Base-by-base conservation (phyloP, 2,113 vertebrate genomes). In the Emydocephalus ijimae region DNA sequence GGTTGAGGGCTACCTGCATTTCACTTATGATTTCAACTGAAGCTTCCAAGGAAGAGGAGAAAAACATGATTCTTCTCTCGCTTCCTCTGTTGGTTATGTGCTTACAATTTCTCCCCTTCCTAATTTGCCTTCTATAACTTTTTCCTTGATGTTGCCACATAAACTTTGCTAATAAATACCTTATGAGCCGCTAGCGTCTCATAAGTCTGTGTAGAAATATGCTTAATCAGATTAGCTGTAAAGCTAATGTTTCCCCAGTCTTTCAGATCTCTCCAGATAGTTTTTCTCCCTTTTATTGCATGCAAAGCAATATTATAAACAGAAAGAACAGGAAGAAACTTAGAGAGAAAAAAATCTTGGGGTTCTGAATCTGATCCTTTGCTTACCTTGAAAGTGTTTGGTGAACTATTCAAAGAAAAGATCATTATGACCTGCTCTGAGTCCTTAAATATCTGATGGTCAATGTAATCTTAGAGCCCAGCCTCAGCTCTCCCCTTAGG, bases 171-270 rank as follows among this genome's bases (percentile, higher is more conserved):
- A 92, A 92, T 92, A 92, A 92, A 92, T 90, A 92, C 9, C 8
- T 92, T 92, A 92, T 4, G 92, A 92, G 92, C 55, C 92, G 39
- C 92, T 26, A 14, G 29, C 52, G 88, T 23, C 88, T 56, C 18
- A 64, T 90, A 61, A 61, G 21, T 92, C 92, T 92, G 55, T 23
- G 55, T 86, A 61, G 45, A 92, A 92, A 92, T 92, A 92, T 92
- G 92, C 92, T 92, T 92, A 92, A 92, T 92, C 92, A 90, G 92
- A 90, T 92, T 90, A 92, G 92, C 92, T 29, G 55, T 87, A 92
- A 92, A 92, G 88, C 92, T 86, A 92, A 92, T 92, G 88, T 90
- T 92, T 92, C 92, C 92, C 92, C 45, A 86, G 88, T 61, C 89
- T 24, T 34, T 23, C 54, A 92, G 88, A 23, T 52, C 74, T 92